These are phyloP conservation scores for Meleagris gallopavo DNA, from an alignment of 2,113 vertebrate species.

Conservation along the genomic window DNA sequence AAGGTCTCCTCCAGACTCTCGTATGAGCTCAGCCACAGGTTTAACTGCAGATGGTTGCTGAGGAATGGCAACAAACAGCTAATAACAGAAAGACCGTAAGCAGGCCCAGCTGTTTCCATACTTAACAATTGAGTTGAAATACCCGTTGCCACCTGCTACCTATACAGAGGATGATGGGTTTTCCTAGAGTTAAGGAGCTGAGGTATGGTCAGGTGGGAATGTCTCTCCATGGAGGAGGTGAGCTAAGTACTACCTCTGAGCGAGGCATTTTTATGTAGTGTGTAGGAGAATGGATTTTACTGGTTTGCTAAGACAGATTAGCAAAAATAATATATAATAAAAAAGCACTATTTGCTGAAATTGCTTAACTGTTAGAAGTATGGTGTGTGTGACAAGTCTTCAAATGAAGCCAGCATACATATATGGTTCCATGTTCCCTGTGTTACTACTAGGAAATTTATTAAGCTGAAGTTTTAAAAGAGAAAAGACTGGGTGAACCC, in stretches of 20 bases:
- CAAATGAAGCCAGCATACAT: not conserved
- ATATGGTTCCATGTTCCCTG: not conserved
- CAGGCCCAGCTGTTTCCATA: not conserved
- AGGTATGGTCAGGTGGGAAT: not conserved
- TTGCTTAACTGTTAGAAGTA: not conserved
- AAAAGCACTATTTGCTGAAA: not conserved
- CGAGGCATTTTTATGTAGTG: not conserved
- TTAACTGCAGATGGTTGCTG: not conserved
- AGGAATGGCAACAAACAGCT: not conserved
- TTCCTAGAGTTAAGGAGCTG: not conserved
- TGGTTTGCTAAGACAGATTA: not conserved
- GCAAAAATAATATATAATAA: not conserved
- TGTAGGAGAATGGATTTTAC: not conserved
- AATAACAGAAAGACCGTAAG: not conserved
- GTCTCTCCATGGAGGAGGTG: rapidly evolving
- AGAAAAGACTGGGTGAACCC: not conserved
- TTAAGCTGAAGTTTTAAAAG: not conserved
- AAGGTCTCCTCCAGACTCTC: rapidly evolving
- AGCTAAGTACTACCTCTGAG: rapidly evolving
- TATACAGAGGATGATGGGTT: not conserved
- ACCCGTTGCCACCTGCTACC: not conserved
- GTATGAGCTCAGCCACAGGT: not conserved
- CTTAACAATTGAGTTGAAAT: not conserved
- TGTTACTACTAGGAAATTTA: not conserved
- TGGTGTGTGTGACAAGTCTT: not conserved